Evolutionary conservation across 2,113 vertebrate genomes (phyloP).

Genomic region (Telmatochromis brachygnathus): DNA sequence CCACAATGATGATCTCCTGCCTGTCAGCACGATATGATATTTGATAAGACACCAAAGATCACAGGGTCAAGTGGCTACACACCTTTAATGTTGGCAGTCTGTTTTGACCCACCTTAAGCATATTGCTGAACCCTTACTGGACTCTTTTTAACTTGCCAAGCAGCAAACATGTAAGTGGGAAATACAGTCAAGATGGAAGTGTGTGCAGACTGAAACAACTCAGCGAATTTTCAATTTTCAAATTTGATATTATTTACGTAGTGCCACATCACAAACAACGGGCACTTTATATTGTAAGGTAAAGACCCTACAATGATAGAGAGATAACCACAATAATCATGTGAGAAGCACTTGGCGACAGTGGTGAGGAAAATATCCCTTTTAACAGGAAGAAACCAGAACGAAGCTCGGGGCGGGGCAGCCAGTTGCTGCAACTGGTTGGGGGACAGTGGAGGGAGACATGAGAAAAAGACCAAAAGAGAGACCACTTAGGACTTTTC

Average conservation of each 20-base stretch:
- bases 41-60: not conserved
- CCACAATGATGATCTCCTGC: not conserved
- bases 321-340: not conserved
- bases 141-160: not conserved
- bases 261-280: not conserved
- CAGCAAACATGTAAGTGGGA: not conserved
- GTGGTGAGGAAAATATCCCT: not conserved
- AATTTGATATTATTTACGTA: not conserved
- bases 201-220: not conserved
- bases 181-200: not conserved
- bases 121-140: not conserved
- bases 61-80: not conserved
- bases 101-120: not conserved
- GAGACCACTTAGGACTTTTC: not conserved
- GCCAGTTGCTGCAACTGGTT: not conserved
- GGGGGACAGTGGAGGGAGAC: not conserved
- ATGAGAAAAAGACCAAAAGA: not conserved
- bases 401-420: rapidly evolving
- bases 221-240: not conserved
- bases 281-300: not conserved
- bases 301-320: not conserved
- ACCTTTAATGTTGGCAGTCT: not conserved
- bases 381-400: not conserved
- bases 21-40: not conserved
- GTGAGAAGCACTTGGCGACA: not conserved